These are phyloP conservation scores for Phoenicopterus ruber DNA, from an alignment of 2,113 vertebrate genomes.

Conservation along the genomic window DNA sequence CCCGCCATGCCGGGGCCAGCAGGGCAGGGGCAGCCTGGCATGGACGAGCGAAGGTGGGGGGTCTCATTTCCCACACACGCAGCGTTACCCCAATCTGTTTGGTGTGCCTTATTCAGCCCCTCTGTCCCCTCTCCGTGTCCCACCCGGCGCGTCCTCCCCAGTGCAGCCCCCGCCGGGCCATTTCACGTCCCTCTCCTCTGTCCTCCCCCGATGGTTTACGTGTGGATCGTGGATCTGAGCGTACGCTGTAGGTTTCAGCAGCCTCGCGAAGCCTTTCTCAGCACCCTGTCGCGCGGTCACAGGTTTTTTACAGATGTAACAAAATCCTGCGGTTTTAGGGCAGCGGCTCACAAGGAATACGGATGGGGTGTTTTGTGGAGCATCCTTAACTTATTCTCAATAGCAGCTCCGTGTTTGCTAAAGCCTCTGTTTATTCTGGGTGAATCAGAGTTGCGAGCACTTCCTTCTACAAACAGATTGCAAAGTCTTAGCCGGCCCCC, in stretches of 20 bases:
- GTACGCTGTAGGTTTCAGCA: neutral
- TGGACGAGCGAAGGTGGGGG: neutral
- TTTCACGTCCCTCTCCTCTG: neutral
- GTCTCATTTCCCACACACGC: neutral
- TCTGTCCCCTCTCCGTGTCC: neutral
- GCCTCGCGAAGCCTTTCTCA: neutral
- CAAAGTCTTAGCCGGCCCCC: neutral
- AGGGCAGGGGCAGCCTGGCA: neutral
- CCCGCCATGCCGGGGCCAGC: neutral
- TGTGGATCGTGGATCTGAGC: rapidly evolving
- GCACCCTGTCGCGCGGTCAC: rapidly evolving
- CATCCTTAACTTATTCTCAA: neutral
- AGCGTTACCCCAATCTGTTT: neutral
- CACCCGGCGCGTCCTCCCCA: neutral
- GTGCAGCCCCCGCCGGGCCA: neutral
- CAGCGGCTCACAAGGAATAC: neutral
- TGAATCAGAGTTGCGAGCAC: neutral
- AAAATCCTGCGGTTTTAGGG: neutral
- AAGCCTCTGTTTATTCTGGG: neutral
- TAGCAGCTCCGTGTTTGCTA: neutral
- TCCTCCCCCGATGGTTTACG: neutral
- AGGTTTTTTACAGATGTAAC: neutral
- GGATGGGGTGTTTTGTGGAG: neutral
- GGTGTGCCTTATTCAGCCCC: conserved; percentile 58
- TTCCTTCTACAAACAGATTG: neutral